Conservation (phyloP, 1,140 invertebrate species). For the Pachypeltis micranthus region DNA sequence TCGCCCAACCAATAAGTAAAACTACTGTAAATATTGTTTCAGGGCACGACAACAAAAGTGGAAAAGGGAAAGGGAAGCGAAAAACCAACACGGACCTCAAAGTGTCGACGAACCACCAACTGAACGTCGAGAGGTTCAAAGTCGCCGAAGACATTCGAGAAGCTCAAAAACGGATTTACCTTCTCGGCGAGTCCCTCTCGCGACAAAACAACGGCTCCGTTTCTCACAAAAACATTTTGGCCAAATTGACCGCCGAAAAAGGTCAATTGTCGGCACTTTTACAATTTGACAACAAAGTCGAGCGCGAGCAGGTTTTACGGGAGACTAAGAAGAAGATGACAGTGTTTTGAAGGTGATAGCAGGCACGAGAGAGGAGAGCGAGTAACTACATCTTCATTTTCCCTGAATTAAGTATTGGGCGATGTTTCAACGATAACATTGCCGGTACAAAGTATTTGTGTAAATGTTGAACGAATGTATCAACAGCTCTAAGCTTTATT, state of each 20-base stretch:
- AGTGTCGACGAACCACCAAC: constrained; percentile 43
- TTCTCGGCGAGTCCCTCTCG: constrained; percentile 48
- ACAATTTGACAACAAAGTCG: constrained; percentile 47
- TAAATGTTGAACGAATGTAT: no score
- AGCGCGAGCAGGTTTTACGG: constrained; percentile 23
- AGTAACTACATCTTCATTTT: no score
- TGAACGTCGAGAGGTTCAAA: constrained; percentile 64
- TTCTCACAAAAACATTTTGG: constrained; percentile 44
- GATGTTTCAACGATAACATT: no score
- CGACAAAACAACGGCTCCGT: constrained; percentile 43
- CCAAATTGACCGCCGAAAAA: constrained; percentile 47
- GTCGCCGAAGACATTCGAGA: constrained; percentile 56
- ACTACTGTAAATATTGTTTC: no score
- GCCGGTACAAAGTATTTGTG: no score
- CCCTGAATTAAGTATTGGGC: no score
- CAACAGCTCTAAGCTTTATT: no score
- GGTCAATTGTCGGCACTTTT: constrained; percentile 46
- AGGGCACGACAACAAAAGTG: no score
- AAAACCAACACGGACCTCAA: constrained; percentile 37
- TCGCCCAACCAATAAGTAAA: no score
- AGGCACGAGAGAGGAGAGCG: no score
- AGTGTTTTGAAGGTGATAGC: constrained; percentile 26
- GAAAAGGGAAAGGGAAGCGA: no score
- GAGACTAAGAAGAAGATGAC: constrained; percentile 26
- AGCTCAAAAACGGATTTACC: constrained; percentile 51